phyloP scores from a whole-genome alignment of 2,888 invertebrate species.

The Drosophila algonquin region DNA sequence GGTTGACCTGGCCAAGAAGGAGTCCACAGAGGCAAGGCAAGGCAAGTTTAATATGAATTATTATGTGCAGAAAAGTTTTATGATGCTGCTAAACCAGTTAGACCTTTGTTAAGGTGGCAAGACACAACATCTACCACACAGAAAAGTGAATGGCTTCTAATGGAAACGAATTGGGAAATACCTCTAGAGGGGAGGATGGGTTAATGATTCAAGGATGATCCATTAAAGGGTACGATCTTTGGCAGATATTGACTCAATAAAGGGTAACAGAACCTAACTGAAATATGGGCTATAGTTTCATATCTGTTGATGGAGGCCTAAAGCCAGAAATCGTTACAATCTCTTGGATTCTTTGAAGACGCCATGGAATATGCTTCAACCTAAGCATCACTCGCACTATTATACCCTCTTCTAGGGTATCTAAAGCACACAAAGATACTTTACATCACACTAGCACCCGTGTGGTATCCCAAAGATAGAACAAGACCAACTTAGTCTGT shows the following conservation, averaged over 20 bases:
- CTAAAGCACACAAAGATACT: too few species aligned
- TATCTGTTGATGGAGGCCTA: too few species aligned
- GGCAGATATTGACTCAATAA: too few species aligned
- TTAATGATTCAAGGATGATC: too few species aligned
- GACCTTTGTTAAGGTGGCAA: slow-evolving; percentile 32
- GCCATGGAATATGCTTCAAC: too few species aligned
- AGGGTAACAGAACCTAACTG: too few species aligned
- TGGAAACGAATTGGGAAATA: slow-evolving; percentile 16
- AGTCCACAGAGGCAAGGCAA: neutral
- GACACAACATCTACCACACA: slow-evolving; percentile 1
- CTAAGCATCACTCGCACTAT: too few species aligned
- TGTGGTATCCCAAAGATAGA: neutral
- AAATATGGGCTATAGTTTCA: too few species aligned
- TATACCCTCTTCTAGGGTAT: neutral
- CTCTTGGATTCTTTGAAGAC: too few species aligned
- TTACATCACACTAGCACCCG: neutral
- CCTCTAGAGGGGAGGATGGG: neutral
- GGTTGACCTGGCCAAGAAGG: neutral
- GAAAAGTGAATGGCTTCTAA: slow-evolving; percentile 14
- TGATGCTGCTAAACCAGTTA: slow-evolving; percentile 47
- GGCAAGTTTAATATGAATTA: slow-evolving; percentile 77
- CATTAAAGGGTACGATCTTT: too few species aligned
- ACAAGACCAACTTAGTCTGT: slow-evolving; percentile 7
- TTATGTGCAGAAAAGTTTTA: slow-evolving; percentile 76
- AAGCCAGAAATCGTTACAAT: too few species aligned